phyloP scores from a whole-genome alignment of 1,140 invertebrate species.

The Achatina immaculata region DNA sequence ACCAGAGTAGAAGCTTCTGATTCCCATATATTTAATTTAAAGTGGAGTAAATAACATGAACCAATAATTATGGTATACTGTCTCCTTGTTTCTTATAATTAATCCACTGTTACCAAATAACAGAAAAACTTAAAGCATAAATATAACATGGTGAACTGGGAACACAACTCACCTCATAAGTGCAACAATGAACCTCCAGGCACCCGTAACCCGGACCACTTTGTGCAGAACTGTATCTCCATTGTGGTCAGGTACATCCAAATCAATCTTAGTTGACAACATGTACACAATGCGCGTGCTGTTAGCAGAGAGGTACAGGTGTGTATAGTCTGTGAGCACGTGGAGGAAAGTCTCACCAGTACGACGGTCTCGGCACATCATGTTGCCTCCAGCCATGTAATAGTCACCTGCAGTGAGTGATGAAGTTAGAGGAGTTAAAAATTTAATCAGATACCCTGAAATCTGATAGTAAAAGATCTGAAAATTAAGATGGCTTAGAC shows the following conservation, averaged over 20 bases:
- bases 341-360: conserved; percentile 51
- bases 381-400: conserved; percentile 33
- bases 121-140: no score
- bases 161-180: conserved; percentile 40
- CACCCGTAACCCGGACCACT: conserved; percentile 40
- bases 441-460: no score
- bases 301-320: conserved; percentile 39
- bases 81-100: no score
- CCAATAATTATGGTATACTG: no score
- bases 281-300: conserved; percentile 43
- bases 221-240: conserved; percentile 50
- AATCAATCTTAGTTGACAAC: conserved; percentile 46
- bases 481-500: no score
- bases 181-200: conserved; percentile 45
- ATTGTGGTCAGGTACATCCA: conserved; percentile 43
- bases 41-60: no score
- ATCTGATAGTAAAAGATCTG: no score
- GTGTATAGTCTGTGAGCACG: conserved; percentile 39
- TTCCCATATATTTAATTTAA: no score
- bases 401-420: conserved; percentile 13
- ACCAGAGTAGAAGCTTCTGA: no score
- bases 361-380: conserved; percentile 38
- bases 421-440: neutral
- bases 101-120: no score
- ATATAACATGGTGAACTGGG: no score